These are phyloP conservation scores for Geococcyx californianus DNA, from an alignment of 2,113 vertebrate species.

Conservation along the genomic window DNA sequence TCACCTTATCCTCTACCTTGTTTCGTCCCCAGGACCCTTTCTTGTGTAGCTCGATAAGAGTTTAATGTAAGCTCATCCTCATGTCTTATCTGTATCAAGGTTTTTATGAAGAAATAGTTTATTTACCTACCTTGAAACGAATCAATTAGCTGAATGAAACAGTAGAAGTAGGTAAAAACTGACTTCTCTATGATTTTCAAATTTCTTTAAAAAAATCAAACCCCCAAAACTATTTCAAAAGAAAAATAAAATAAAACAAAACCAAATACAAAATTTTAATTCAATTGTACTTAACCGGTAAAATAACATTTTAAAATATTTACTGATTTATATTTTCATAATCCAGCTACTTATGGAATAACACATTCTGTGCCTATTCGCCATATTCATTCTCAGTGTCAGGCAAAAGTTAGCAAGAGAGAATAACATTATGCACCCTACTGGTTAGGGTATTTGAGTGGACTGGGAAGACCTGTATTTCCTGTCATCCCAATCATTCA, in stretches of 20 bases:
- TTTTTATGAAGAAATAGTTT: neutral
- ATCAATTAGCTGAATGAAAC: neutral
- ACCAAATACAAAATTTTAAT: neutral
- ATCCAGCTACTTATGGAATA: neutral
- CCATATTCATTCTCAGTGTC: neutral
- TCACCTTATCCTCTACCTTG: too few species aligned
- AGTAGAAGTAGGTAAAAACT: neutral
- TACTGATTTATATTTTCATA: neutral
- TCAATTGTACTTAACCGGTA: neutral
- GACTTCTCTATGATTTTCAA: neutral
- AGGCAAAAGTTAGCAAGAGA: neutral
- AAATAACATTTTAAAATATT: neutral
- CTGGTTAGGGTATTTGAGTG: neutral
- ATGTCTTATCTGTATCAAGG: too few species aligned
- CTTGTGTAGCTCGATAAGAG: too few species aligned
- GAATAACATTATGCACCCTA: neutral
- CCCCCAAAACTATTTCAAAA: rapidly evolving
- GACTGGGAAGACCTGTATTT: neutral
- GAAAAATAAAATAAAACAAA: neutral
- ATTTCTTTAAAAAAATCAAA: neutral
- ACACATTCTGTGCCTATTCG: neutral
- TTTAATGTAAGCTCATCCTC: too few species aligned
- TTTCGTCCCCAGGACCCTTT: too few species aligned
- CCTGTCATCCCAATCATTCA: neutral
- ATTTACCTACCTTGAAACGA: neutral